Evolutionary conservation across 2,888 invertebrate genomes (phyloP), one percentile per base, ranked within the genome.

Genomic region (Dysmachus trigonus): DNA sequence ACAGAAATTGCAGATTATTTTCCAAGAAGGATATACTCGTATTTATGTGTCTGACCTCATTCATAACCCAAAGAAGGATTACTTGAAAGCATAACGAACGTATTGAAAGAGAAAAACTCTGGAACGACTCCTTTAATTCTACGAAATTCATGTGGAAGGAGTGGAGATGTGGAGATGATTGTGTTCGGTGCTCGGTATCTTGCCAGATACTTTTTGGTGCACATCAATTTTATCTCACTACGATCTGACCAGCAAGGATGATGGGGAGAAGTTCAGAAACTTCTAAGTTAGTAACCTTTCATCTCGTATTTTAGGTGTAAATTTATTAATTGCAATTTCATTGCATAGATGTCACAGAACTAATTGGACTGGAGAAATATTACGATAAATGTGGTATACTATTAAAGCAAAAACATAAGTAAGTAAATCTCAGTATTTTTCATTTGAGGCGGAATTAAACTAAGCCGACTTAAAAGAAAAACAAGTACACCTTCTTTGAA

Each of bases 101-200:
- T 22, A 76, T 76, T 76, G 76, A 38, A 22, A 62, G 53, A 47
- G 62, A 62, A 22, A 62, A 62, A 22, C n/a, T 76, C 35, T 38
- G 13, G 76, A 10, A 13, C 38, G 76, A 35, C 18, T 62, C 38
- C 38, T 76, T 38, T 35, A 76, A 76, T 38, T 76, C 22, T 22
- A 38, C 22, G 38, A n/a, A 41, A 76, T 41, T 76, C 38, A 76
- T 76, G 38, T 35, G 33, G 6, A 38, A 33, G 76, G 38, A n/a
- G n/a, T n/a, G n/a, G n/a, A n/a, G n/a, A 38, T 73, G 33, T 73
- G 31, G n/a, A 73, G 31, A 76, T 76, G 76, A 76, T 76, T 76
- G 38, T 76, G 38, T 76, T 41, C 13, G 76, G 22, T 18, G 38
- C 35, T 38, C 33, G n/a, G 10, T 4, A 41, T 35, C 33, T 35